A percentile compares a stretch with the other conserved stretches of the same genome.
These are phyloP conservation scores for Damaliscus lunatus DNA, from an alignment of 2,113 vertebrate species.

Conservation along the genomic window DNA sequence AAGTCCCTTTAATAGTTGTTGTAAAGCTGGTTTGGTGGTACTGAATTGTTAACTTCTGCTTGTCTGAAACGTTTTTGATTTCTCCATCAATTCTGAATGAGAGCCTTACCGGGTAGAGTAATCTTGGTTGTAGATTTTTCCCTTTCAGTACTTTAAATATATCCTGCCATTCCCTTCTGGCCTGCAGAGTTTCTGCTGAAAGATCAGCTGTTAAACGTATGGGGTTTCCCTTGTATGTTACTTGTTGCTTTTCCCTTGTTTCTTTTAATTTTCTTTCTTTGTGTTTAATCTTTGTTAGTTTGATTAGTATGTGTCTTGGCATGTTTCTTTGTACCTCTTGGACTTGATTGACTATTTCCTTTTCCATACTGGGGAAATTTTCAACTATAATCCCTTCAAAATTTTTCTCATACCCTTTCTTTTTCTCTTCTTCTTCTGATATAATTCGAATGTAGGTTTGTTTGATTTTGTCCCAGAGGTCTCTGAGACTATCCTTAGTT, in stretches of 20 bases:
- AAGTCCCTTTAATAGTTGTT: background rate
- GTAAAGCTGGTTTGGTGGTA: background rate
- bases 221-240: no score
- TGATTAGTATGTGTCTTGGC: no score
- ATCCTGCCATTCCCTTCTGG: no score
- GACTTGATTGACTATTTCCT: background rate
- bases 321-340: background rate
- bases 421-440: background rate
- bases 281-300: no score
- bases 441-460: accelerated
- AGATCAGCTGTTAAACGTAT: no score
- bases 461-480: background rate
- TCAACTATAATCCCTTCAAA: background rate
- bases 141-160: background rate
- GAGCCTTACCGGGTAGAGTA: accelerated
- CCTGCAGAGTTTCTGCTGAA: no score
- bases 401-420: background rate
- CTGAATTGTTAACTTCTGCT: background rate
- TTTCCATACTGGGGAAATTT: background rate
- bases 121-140: background rate
- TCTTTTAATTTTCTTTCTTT: no score
- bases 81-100: background rate
- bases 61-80: background rate
- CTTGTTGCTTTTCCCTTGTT: no score
- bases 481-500: background rate